Evolutionary conservation across 2,797 vertebrate species (phyloP).

Genomic region (Spinibarbus caldwelli): DNA sequence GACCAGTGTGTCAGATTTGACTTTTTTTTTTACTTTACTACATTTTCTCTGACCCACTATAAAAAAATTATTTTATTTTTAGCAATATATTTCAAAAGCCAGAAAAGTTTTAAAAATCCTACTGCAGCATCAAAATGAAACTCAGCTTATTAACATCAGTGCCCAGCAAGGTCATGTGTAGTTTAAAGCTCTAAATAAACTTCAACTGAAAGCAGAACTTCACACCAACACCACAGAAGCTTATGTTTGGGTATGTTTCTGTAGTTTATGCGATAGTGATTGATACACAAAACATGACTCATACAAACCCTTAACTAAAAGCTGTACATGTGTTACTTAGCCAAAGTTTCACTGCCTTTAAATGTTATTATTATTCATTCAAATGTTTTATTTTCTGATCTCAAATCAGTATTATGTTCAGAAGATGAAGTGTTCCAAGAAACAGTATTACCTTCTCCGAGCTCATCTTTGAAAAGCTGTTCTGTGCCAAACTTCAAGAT

Average conservation of each 20-base stretch:
- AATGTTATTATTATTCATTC: neutral
- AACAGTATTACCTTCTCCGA: conserved; percentile 75
- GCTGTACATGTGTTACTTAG: neutral
- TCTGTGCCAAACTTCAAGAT: conserved; percentile 99
- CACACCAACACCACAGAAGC: neutral
- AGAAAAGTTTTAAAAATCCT: too few relatives aligned
- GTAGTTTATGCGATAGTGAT: neutral
- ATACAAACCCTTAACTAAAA: neutral
- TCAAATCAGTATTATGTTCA: neutral
- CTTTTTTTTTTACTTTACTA: neutral
- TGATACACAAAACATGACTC: neutral
- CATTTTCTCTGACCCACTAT: neutral
- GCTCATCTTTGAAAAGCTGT: conserved; percentile 94
- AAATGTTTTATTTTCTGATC: neutral
- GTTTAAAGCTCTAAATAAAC: neutral
- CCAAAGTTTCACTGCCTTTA: neutral
- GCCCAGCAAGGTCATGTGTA: neutral
- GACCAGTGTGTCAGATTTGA: neutral
- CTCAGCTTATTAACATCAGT: neutral
- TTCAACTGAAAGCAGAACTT: conserved; percentile 6
- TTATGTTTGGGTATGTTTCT: neutral
- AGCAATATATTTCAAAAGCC: neutral
- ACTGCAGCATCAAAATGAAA: neutral
- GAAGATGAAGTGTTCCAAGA: neutral
- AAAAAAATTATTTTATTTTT: neutral